These are phyloP conservation scores for Ashinkailepas kermadecensis DNA, from an alignment of 2,888 invertebrate genomes.

Conservation along the genomic window DNA sequence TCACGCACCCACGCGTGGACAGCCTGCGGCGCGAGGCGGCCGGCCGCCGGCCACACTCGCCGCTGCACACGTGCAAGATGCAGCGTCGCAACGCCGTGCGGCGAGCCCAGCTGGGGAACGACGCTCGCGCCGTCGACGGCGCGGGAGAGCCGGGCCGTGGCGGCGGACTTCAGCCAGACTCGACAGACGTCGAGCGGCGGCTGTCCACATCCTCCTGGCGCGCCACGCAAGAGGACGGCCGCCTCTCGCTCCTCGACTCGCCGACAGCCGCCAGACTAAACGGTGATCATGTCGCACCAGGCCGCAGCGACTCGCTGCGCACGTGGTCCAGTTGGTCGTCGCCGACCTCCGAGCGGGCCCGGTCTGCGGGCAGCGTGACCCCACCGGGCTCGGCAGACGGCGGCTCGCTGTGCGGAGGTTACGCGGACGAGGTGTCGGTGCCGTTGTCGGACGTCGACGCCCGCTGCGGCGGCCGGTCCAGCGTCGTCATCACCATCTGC, in stretches of 20 bases:
- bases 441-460: neutral
- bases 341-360: neutral
- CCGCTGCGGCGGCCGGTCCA: neutral
- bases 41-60: neutral
- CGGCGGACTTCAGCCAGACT: too few relatives aligned
- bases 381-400: neutral
- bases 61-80: neutral
- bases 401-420: neutral
- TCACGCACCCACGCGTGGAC: neutral
- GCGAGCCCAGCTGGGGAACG: neutral
- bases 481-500: conserved; percentile 6
- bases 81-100: neutral
- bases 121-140: neutral
- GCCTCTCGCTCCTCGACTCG: neutral
- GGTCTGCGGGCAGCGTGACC: neutral
- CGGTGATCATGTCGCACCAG: too few relatives aligned
- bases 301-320: neutral
- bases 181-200: neutral
- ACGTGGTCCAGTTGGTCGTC: neutral
- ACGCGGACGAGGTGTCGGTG: neutral
- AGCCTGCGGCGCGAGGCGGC: neutral
- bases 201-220: neutral
- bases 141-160: neutral
- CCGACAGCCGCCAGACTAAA: neutral
- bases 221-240: neutral